phyloP scores from a whole-genome alignment of 2,113 vertebrate genomes.

The Hydropotes inermis region DNA sequence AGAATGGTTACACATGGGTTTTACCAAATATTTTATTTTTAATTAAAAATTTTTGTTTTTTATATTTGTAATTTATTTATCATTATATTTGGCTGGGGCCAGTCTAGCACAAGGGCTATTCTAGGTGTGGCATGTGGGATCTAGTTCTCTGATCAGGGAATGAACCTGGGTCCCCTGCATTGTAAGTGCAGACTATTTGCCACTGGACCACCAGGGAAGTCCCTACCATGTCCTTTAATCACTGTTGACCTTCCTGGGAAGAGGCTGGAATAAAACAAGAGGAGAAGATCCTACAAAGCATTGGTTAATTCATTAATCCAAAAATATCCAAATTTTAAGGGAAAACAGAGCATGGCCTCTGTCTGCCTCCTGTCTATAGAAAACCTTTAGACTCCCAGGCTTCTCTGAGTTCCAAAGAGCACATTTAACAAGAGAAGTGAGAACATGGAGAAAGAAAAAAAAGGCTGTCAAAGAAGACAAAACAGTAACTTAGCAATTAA shows the following conservation, averaged over 20 bases:
- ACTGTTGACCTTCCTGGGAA: background rate
- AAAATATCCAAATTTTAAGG: background rate
- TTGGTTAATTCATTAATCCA: background rate
- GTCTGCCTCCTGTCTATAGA: background rate
- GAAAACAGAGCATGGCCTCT: background rate
- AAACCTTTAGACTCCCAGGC: too few species aligned
- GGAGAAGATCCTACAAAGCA: background rate
- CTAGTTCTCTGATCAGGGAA: background rate
- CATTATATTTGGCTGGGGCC: background rate
- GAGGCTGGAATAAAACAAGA: background rate
- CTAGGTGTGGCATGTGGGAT: background rate
- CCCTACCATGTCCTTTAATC: background rate
- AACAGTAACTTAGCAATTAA: background rate
- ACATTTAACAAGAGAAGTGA: background rate
- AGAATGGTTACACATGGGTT: background rate
- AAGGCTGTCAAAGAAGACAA: background rate
- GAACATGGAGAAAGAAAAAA: background rate
- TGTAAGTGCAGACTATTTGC: background rate
- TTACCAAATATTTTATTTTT: background rate
- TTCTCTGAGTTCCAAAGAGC: background rate
- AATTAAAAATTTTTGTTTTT: background rate
- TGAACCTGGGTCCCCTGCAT: background rate
- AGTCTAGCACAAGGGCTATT: background rate
- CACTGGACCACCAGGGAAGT: background rate
- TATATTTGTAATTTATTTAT: background rate